phyloP scores from a whole-genome alignment of 2,888 invertebrate species.

The Drosophila kambysellisi region DNA sequence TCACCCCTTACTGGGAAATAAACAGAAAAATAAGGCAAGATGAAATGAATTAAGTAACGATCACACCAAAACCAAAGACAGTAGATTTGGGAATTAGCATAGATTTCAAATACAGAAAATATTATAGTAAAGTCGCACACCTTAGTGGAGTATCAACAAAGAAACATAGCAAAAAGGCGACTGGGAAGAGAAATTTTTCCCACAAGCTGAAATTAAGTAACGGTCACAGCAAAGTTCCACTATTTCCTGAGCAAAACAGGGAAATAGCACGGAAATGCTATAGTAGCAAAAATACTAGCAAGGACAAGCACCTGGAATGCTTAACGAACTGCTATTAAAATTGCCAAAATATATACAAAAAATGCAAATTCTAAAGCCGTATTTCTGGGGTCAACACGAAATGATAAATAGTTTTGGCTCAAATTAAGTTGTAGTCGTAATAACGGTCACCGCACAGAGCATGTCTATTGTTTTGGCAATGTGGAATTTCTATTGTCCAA shows the following conservation, averaged over 20 bases:
- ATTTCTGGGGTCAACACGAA: background rate
- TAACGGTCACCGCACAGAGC: slow-evolving; percentile 50
- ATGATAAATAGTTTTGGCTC: slow-evolving; percentile 2
- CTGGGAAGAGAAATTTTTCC: background rate
- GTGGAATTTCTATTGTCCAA: slow-evolving; percentile 61
- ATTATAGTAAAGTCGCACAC: background rate
- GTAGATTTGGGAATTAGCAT: no score
- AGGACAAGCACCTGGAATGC: background rate
- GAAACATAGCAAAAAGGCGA: background rate
- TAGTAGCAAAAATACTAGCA: background rate
- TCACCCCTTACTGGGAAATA: background rate
- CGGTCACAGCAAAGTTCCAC: background rate
- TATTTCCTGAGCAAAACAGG: background rate
- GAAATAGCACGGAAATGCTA: no score
- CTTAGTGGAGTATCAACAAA: background rate
- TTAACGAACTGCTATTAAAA: background rate
- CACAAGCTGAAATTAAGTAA: background rate
- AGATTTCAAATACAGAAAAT: background rate
- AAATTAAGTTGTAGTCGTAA: slow-evolving; percentile 46
- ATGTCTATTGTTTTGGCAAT: slow-evolving; percentile 37
- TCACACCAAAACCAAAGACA: no score
- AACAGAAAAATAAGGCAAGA: background rate
- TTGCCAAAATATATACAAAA: background rate
- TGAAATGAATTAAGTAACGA: no score
- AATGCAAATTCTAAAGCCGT: background rate